Evolutionary conservation across 2,797 vertebrate species (phyloP).

Genomic region (Centropyge bicolor): DNA sequence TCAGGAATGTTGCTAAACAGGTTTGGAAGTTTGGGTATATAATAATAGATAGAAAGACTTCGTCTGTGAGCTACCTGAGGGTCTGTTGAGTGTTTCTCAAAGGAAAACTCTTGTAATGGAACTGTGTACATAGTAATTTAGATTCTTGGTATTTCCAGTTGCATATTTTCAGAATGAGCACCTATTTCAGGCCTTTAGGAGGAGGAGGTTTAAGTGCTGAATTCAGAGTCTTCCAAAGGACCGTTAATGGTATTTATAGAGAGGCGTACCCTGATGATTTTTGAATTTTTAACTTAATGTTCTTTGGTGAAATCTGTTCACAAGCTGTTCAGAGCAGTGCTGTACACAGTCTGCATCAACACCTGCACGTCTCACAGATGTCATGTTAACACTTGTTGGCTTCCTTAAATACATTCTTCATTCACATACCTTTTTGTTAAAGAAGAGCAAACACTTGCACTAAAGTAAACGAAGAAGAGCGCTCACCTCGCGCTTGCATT

Average conservation of each 20-base stretch:
- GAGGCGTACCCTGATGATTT: background rate
- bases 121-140: background rate
- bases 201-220: background rate
- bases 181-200: background rate
- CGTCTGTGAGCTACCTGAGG: background rate
- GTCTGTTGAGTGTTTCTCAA: background rate
- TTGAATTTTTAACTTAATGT: background rate
- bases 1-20: background rate
- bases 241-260: background rate
- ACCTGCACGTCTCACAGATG: background rate
- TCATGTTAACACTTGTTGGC: background rate
- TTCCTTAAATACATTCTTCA: background rate
- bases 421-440: background rate
- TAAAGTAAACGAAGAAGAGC: background rate
- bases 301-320: background rate
- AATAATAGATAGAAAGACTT: background rate
- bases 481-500: too few species aligned
- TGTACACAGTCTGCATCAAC: background rate
- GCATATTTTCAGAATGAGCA: conserved; percentile 6
- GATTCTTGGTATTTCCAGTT: background rate
- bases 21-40: background rate
- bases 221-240: background rate
- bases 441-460: background rate
- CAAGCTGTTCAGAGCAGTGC: background rate
- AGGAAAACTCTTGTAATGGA: background rate